Percentiles rank a stretch among this genome's conserved stretches.
phyloP scores from a whole-genome alignment of 1,140 invertebrate genomes.

The Leguminivora glycinivorella region DNA sequence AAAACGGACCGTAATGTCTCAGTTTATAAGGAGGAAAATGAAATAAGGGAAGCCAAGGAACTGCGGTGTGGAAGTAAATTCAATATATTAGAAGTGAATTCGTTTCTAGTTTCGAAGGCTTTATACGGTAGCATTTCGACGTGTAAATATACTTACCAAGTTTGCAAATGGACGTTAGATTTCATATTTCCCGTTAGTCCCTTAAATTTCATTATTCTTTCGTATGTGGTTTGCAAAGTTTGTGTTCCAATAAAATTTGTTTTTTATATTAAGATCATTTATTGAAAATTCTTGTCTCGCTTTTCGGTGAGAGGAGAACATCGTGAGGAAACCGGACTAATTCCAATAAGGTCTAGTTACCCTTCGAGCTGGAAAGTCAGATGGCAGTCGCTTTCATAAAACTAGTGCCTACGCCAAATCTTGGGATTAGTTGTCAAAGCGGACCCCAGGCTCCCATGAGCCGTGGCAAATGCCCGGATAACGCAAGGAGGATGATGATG shows the following conservation, averaged over 20 bases:
- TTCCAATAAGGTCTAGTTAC: too few species aligned
- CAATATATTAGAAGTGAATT: slow-evolving; percentile 29
- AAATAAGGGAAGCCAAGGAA: not conserved
- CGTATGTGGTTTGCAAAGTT: not conserved
- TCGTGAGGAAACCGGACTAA: too few species aligned
- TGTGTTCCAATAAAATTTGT: not conserved
- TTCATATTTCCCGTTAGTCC: slow-evolving; percentile 19
- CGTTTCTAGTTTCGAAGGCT: slow-evolving; percentile 27
- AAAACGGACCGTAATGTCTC: not conserved
- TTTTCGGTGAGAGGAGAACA: too few species aligned
- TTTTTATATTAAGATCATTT: too few species aligned
- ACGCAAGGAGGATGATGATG: too few species aligned
- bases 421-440: too few species aligned
- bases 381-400: too few species aligned
- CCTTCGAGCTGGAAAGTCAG: too few species aligned
- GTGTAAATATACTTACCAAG: slow-evolving; percentile 27
- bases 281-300: too few species aligned
- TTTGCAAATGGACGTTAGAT: slow-evolving; percentile 26
- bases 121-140: slow-evolving; percentile 26
- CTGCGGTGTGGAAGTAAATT: slow-evolving; percentile 28
- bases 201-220: not conserved
- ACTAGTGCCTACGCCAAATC: too few species aligned
- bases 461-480: too few species aligned
- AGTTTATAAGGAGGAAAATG: not conserved
- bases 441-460: too few species aligned